Conservation (phyloP, 2,888 invertebrate species). For the Gymnoscelis rufifasciata region DNA sequence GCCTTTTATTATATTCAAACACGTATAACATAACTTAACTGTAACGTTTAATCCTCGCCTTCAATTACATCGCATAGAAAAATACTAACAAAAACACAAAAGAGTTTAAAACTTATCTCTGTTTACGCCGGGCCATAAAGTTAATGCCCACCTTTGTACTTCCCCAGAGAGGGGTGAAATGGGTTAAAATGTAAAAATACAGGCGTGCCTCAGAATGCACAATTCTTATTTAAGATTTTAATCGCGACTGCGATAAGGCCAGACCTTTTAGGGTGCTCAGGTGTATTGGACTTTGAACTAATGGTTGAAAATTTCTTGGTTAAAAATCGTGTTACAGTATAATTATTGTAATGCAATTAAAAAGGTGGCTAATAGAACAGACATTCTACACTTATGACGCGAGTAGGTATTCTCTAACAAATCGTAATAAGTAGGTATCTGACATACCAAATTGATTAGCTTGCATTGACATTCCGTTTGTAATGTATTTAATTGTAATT, state of each 20-base stretch:
- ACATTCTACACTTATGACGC: too few relatives aligned
- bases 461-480: too few relatives aligned
- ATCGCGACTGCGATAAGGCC: conserved; percentile 1
- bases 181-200: conserved; percentile 36
- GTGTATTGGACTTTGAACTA: too few relatives aligned
- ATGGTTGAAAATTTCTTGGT: not conserved
- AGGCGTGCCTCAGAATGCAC: conserved; percentile 19
- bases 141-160: conserved; percentile 56
- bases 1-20: too few relatives aligned
- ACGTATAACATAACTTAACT: too few relatives aligned
- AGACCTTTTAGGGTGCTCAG: not conserved
- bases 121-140: conserved; percentile 58
- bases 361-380: too few relatives aligned
- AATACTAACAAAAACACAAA: conserved; percentile 34
- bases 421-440: too few relatives aligned
- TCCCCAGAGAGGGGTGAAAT: conserved; percentile 33
- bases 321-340: too few relatives aligned
- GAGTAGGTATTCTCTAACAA: too few relatives aligned
- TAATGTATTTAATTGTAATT: too few relatives aligned
- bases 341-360: too few relatives aligned
- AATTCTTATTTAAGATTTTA: conserved; percentile 20
- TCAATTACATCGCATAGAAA: conserved; percentile 22
- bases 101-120: conserved; percentile 53
- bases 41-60: conserved; percentile 5
- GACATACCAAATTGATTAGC: too few relatives aligned